Conservation (phyloP, 2,797 vertebrate genomes). For the Emydoidea blandingii region DNA sequence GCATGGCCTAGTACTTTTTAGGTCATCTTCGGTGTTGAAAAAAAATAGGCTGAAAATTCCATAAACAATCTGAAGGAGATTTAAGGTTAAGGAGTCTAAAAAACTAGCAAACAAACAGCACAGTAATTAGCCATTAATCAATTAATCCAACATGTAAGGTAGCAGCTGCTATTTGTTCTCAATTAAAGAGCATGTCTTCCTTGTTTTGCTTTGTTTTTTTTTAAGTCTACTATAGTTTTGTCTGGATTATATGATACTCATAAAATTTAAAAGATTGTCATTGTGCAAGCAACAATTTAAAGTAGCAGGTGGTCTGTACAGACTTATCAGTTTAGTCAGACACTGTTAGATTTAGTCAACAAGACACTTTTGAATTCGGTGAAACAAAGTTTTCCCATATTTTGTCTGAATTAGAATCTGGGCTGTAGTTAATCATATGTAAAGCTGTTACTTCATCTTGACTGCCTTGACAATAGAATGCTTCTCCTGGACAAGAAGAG, state of each 20-base stretch:
- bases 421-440: not conserved
- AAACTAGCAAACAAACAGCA: not conserved
- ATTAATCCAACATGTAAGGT: constrained; percentile 37
- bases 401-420: constrained; percentile 44
- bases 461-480: not conserved
- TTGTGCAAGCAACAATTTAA: not conserved
- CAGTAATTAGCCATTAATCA: constrained; percentile 27
- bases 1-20: not conserved
- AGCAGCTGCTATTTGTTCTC: constrained; percentile 39
- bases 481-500: not conserved
- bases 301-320: not conserved
- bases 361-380: not conserved
- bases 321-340: constrained; percentile 1
- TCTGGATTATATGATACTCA: not conserved
- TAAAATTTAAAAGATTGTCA: not conserved
- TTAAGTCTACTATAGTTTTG: constrained; percentile 18
- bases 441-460: not conserved
- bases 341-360: not conserved
- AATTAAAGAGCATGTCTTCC: constrained; percentile 7
- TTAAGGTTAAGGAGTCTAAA: not conserved
- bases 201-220: not conserved
- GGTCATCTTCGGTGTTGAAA: not conserved
- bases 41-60: not conserved
- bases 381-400: not conserved
- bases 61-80: not conserved